These are phyloP conservation scores for Nycticryphes semicollaris DNA, from an alignment of 2,113 vertebrate species.

Conservation along the genomic window DNA sequence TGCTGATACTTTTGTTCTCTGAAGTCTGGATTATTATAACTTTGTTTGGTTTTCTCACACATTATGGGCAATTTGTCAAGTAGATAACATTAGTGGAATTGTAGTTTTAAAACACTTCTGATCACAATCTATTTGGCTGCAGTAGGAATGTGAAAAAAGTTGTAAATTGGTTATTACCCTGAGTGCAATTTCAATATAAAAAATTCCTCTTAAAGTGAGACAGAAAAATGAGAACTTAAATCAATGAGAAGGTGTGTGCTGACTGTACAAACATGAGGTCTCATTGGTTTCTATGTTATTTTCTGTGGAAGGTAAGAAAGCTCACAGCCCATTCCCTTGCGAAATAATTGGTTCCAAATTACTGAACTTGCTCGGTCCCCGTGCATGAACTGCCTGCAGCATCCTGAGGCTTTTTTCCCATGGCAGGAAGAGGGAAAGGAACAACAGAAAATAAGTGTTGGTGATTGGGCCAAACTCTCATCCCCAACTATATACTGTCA, in stretches of 20 bases:
- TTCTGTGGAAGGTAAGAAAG: neutral
- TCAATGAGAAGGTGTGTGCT: constrained; percentile 19
- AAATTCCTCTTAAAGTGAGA: constrained; percentile 4
- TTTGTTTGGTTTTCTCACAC: constrained; percentile 67
- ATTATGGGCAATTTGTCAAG: constrained; percentile 73
- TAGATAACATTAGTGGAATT: constrained; percentile 66
- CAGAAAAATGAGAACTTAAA: constrained; percentile 43
- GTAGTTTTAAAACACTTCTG: constrained; percentile 37
- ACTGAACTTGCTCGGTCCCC: neutral
- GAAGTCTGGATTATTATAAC: constrained; percentile 66
- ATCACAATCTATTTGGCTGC: constrained; percentile 56
- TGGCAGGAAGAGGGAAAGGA: neutral
- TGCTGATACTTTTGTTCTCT: constrained; percentile 62
- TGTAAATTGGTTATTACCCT: constrained; percentile 57
- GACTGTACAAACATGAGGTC: neutral
- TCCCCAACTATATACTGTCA: neutral
- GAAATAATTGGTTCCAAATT: constrained; percentile 24
- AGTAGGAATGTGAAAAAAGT: constrained; percentile 13
- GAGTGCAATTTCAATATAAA: constrained; percentile 49
- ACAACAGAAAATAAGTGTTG: neutral
- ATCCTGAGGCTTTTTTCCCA: neutral
- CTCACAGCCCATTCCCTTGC: neutral
- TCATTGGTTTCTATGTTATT: neutral
- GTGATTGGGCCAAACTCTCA: neutral
- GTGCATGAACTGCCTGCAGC: neutral